phyloP scores from a whole-genome alignment of 2,888 invertebrate species.

The Sarcophaga carnaria region DNA sequence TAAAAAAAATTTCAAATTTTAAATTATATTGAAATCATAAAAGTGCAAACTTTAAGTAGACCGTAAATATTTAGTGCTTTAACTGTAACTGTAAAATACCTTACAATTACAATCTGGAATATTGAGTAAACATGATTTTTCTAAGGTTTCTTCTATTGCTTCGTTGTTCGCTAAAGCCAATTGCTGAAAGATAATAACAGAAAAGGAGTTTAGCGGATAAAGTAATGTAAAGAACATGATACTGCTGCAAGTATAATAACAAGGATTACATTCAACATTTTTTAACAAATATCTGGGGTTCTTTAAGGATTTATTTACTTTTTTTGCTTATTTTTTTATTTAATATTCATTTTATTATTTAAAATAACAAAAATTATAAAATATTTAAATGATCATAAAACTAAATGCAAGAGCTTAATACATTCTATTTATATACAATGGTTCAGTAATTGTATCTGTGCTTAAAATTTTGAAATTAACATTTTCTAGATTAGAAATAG shows the following conservation, averaged over 20 bases:
- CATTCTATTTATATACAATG: too few species aligned
- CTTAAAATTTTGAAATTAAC: too few species aligned
- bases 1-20: constrained; percentile 27
- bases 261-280: background rate
- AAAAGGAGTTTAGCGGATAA: constrained; percentile 35
- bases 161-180: constrained; percentile 9
- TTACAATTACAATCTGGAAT: constrained; percentile 54
- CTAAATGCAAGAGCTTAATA: too few species aligned
- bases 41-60: constrained; percentile 62
- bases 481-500: too few species aligned
- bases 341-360: too few species aligned
- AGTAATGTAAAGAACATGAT: constrained; percentile 2
- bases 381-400: too few species aligned
- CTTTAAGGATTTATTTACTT: too few species aligned
- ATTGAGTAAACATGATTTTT: constrained; percentile 42
- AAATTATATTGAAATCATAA: constrained; percentile 55
- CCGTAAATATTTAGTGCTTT: constrained; percentile 55
- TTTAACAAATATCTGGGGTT: too few species aligned
- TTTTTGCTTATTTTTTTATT: too few species aligned
- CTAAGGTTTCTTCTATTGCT: constrained; percentile 56
- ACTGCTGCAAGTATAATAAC: background rate
- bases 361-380: too few species aligned
- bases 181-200: constrained; percentile 11
- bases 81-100: constrained; percentile 42
- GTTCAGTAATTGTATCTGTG: too few species aligned